Base-by-base conservation (phyloP, 2,113 vertebrate species). In the Nycticebus coucang region DNA sequence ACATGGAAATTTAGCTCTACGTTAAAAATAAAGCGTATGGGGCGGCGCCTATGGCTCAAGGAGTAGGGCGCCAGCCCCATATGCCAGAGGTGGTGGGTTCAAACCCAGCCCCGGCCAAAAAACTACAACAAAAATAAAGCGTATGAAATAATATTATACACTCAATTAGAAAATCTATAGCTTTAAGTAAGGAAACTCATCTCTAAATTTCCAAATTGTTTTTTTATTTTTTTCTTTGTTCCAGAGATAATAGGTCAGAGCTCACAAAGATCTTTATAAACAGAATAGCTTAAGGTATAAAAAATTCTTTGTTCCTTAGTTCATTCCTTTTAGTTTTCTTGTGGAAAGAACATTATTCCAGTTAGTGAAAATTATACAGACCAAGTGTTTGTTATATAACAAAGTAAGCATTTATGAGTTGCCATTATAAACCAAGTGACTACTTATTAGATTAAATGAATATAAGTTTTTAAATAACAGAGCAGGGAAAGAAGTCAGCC, bases 391-490 rank as follows among this genome's bases (percentile, higher is more conserved):
- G 4, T 21, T 64, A 86, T 64, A 14, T 78, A 88, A 57, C 15
- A 93, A 87, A 92, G 19, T 72, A 89, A 84, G 35, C 26, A 95
- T 28, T 35, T 93, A 45, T 84, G 33, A 72, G 11, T 53, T 95
- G 30, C 19, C 57, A n/a, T 28, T 72, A 66, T 35, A 71, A 93
- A 91, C 28, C 30, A 24, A 82, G 41, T 69, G 45, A 85, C 92
- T 85, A 22, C 64, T 93, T 66, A 77, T 37, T 79, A 91, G 62
- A 64, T 74, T 86, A 88, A 85, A 75, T 93, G 7, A 71, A 82
- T 64, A 57, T 74, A 79, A 69, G 30, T 91, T 50, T 97, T 74
- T 45, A 75, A 86, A 53, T 22, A 91, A 87, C 26, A 79, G 45
- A 89, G 62, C 30, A 66, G 21, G 14, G 87, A 18, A 17, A 71